Conservation (phyloP, 2,797 vertebrate species). For the Caiman crocodilus region DNA sequence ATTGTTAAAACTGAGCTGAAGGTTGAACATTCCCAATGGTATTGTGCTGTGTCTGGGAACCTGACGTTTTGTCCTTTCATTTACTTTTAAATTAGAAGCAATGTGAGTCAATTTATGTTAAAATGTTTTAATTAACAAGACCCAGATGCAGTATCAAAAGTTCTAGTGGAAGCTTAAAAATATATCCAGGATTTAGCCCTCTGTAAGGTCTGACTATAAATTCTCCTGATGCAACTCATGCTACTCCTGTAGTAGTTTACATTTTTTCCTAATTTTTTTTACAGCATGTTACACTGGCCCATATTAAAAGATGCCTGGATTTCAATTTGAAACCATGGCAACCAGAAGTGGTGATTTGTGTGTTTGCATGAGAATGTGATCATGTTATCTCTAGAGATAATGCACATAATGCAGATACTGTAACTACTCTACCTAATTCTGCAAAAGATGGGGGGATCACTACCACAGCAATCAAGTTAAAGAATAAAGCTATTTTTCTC, state of each 20-base stretch:
- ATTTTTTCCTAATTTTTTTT: neutral
- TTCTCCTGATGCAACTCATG: neutral
- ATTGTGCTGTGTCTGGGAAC: conserved; percentile 51
- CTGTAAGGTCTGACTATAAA: conserved; percentile 4
- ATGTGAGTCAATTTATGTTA: conserved; percentile 38
- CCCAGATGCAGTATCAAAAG: conserved; percentile 13
- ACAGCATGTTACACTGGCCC: conserved; percentile 38
- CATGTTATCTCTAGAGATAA: conserved; percentile 54
- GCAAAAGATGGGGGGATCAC: neutral
- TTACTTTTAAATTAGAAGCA: conserved; percentile 59
- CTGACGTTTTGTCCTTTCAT: conserved; percentile 40
- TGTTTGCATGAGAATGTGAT: conserved; percentile 71
- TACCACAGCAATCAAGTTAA: neutral
- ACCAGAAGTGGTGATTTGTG: conserved; percentile 65
- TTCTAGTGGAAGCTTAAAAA: conserved; percentile 13
- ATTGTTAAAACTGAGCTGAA: conserved; percentile 37
- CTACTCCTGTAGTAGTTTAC: neutral
- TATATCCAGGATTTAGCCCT: conserved; percentile 24
- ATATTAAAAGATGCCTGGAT: conserved; percentile 46
- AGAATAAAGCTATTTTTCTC: neutral
- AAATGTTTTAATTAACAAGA: conserved; percentile 65
- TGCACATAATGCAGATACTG: neutral
- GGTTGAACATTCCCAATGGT: conserved; percentile 28
- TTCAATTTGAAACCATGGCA: conserved; percentile 72
- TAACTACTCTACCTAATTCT: neutral